Conservation (phyloP, 2,797 vertebrate species). For the Erpetoichthys calabaricus region DNA sequence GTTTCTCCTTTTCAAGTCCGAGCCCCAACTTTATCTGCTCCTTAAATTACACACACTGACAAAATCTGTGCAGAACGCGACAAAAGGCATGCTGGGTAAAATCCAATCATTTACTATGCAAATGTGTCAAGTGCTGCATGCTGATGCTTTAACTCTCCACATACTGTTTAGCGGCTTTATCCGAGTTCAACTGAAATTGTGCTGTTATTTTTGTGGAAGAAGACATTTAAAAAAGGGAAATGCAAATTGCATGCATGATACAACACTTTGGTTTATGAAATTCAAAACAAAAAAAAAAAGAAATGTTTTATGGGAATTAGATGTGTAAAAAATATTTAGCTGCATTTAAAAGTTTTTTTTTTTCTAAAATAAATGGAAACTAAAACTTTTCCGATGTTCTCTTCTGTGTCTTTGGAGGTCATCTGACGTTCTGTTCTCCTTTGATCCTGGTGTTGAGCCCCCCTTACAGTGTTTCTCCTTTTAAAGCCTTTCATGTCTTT, state of each 20-base stretch:
- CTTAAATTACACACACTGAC: slow-evolving; percentile 39
- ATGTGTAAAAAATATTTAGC: slow-evolving; percentile 66
- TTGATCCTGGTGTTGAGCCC: too few species aligned
- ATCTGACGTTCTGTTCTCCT: not conserved
- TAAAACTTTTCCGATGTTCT: slow-evolving; percentile 26
- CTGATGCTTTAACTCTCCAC: slow-evolving; percentile 58
- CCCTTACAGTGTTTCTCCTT: too few species aligned
- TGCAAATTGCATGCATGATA: slow-evolving; percentile 81
- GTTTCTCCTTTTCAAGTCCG: too few species aligned
- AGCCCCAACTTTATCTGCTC: slow-evolving; percentile 23
- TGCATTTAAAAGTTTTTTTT: slow-evolving; percentile 69
- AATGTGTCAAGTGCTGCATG: slow-evolving; percentile 82
- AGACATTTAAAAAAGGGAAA: slow-evolving; percentile 62
- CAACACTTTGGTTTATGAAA: slow-evolving; percentile 80
- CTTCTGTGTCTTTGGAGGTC: slow-evolving; percentile 12
- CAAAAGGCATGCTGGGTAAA: slow-evolving; percentile 81
- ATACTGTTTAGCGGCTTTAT: slow-evolving; percentile 67
- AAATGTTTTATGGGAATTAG: slow-evolving; percentile 65
- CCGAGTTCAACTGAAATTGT: slow-evolving; percentile 47
- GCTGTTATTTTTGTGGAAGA: slow-evolving; percentile 72
- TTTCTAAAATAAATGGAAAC: slow-evolving; percentile 76
- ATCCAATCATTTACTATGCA: slow-evolving; percentile 68
- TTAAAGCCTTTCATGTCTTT: too few species aligned
- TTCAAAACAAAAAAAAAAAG: slow-evolving; percentile 39
- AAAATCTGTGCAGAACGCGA: slow-evolving; percentile 67